These are phyloP conservation scores for Sphyrna mokarran DNA, from an alignment of 2,113 vertebrate genomes.

Conservation along the genomic window DNA sequence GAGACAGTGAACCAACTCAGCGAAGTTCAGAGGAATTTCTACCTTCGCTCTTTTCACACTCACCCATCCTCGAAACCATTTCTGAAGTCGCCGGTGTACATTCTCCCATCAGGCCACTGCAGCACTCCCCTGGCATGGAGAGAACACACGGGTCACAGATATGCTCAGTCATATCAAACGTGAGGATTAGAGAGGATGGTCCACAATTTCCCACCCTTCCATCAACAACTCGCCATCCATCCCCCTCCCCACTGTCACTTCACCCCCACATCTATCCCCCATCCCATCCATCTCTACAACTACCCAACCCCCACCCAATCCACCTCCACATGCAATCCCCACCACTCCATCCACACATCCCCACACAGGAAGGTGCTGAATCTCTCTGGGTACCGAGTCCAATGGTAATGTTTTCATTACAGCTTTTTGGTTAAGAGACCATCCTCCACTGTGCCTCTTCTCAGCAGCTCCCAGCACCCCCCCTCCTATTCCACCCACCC, in stretches of 20 bases:
- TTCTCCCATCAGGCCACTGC: slow-evolving; percentile 85
- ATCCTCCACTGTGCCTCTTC: too few relatives aligned
- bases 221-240: neutral
- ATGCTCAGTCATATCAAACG: neutral
- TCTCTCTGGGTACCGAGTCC: neutral
- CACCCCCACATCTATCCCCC: neutral
- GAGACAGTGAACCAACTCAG: neutral
- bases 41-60: slow-evolving; percentile 40
- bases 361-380: neutral
- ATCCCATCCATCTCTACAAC: too few relatives aligned
- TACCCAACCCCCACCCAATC: neutral
- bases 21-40: neutral
- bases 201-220: neutral
- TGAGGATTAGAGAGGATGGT: neutral
- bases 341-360: neutral
- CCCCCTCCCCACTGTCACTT: too few relatives aligned
- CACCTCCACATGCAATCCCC: neutral
- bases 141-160: slow-evolving; percentile 19
- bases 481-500: too few relatives aligned
- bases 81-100: slow-evolving; percentile 83
- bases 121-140: slow-evolving; percentile 68
- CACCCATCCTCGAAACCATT: slow-evolving; percentile 92
- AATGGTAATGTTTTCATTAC: neutral
- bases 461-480: too few relatives aligned
- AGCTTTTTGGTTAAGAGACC: neutral